phyloP scores from a whole-genome alignment of 2,797 vertebrate species.

The Diceros bicornis region DNA sequence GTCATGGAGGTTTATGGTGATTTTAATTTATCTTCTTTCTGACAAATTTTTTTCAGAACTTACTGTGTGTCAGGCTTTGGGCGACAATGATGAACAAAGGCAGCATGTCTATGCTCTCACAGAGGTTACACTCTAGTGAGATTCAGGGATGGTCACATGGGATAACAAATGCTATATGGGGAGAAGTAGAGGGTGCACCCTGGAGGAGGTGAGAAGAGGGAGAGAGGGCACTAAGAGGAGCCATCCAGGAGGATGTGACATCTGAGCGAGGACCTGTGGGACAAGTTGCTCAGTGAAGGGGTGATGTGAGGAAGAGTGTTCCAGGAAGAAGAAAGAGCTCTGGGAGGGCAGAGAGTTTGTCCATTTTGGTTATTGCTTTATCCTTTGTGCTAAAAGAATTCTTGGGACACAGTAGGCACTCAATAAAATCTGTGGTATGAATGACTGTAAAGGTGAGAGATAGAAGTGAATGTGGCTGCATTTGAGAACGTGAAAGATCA shows the following conservation, averaged over 20 bases:
- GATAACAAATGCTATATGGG: neutral
- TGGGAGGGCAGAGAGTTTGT: neutral
- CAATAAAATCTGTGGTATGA: neutral
- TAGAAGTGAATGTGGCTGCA: neutral
- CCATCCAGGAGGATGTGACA: neutral
- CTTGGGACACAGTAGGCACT: neutral
- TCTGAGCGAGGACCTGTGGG: neutral
- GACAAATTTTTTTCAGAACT: neutral
- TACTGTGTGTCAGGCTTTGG: neutral
- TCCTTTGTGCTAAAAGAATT: neutral
- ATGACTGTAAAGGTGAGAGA: neutral
- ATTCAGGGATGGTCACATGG: neutral
- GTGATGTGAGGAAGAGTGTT: neutral
- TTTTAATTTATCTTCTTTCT: constrained; percentile 9
- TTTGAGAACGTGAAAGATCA: neutral
- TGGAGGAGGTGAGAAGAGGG: neutral
- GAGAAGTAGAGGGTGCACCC: neutral
- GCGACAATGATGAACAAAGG: neutral
- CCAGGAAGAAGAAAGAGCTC: neutral
- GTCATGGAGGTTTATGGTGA: neutral
- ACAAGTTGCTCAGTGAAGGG: neutral
- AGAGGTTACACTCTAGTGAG: neutral
- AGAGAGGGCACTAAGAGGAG: neutral
- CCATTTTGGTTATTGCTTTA: neutral
- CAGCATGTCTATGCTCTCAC: neutral